Conservation (phyloP, 2,113 vertebrate genomes). For the Meleagris gallopavo region DNA sequence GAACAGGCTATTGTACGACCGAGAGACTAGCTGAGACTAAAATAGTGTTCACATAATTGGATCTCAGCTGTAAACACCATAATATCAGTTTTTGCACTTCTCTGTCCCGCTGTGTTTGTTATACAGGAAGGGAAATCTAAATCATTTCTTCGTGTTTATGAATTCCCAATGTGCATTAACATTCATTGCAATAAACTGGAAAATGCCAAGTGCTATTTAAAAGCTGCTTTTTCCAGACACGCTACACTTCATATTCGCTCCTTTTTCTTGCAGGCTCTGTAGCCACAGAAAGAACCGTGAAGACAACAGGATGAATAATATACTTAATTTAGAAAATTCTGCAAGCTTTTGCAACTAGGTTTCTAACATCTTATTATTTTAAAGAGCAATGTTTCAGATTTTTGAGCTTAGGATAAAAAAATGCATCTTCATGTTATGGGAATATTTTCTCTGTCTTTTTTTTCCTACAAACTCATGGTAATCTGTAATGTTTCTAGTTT, state of each 20-base stretch:
- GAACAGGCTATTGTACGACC: background rate
- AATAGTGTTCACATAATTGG: background rate
- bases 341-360: background rate
- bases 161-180: slow-evolving; percentile 65
- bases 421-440: background rate
- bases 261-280: background rate
- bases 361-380: background rate
- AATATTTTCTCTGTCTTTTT: background rate
- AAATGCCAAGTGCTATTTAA: slow-evolving; percentile 64
- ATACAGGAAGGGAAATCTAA: slow-evolving; percentile 45
- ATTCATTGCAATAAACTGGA: slow-evolving; percentile 59
- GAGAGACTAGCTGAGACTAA: background rate
- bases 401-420: background rate
- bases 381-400: background rate
- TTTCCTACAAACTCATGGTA: background rate
- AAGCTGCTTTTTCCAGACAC: slow-evolving; percentile 43
- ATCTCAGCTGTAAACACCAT: background rate
- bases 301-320: background rate
- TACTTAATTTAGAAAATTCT: slow-evolving; percentile 5
- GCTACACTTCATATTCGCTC: background rate
- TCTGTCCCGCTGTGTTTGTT: slow-evolving; percentile 36
- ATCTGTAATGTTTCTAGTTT: background rate
- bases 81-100: slow-evolving; percentile 8
- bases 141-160: slow-evolving; percentile 56
- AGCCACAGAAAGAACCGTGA: background rate